These are phyloP conservation scores for Pongo pygmaeus DNA, from an alignment of 2,113 vertebrate genomes.

Conservation along the genomic window DNA sequence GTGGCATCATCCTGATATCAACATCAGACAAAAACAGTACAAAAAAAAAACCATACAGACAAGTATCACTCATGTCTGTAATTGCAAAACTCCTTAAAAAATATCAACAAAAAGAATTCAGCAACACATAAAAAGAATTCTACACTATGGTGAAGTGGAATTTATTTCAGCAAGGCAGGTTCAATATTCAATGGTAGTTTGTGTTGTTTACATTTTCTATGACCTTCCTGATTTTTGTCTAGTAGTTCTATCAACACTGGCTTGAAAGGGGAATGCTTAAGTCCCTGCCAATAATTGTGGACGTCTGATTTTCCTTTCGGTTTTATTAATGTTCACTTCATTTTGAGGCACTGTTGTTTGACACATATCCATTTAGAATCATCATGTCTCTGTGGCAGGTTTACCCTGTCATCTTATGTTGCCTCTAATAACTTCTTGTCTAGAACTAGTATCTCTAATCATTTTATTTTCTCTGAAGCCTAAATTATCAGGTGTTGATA, in stretches of 20 bases:
- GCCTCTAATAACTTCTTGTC: neutral
- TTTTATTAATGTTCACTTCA: neutral
- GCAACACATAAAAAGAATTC: neutral
- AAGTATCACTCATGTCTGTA: too few species aligned
- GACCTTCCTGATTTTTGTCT: neutral
- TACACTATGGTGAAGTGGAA: neutral
- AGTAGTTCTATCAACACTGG: neutral
- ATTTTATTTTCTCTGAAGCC: neutral
- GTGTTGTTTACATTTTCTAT: neutral
- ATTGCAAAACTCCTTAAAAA: neutral
- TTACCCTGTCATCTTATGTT: neutral
- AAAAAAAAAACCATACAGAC: too few species aligned
- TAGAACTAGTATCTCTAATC: neutral
- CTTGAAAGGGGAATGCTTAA: neutral
- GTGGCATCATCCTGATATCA: neutral
- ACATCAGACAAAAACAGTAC: neutral
- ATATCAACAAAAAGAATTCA: neutral
- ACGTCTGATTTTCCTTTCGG: neutral
- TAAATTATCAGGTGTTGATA: neutral
- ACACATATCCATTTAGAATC: neutral
- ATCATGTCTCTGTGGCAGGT: neutral
- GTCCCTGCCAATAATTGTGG: neutral
- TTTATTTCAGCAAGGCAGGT: neutral
- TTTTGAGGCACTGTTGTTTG: neutral
- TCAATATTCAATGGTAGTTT: neutral